Evolutionary conservation across 2,888 invertebrate species (phyloP).

Genomic region (Tiliacea citrago): DNA sequence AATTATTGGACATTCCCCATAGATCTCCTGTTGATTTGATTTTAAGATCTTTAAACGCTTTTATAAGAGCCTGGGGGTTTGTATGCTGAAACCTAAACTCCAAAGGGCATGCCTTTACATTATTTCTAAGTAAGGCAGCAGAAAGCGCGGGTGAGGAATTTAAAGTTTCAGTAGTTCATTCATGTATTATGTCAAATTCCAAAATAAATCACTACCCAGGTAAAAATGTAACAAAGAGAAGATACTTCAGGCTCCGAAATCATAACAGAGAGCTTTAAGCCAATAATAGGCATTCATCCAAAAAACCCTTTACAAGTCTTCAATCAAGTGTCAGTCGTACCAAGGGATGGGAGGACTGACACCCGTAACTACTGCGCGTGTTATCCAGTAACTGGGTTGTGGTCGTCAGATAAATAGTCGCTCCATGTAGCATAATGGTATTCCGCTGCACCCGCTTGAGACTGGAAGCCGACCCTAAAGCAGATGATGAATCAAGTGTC

Average conservation of each 20-base stretch:
- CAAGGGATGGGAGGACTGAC: no score
- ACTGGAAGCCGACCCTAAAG: not conserved
- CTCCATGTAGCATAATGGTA: not conserved
- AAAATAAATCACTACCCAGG: not conserved
- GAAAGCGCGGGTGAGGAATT: no score
- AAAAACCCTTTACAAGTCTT: not conserved
- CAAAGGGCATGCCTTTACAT: no score
- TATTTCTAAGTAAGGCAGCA: no score
- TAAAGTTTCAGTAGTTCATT: no score
- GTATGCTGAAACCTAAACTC: no score
- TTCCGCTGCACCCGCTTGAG: not conserved
- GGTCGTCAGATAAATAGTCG: not conserved
- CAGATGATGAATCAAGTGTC: not conserved
- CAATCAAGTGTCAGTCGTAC: not conserved
- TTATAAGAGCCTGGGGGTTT: no score
- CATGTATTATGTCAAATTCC: not conserved
- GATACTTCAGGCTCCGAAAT: not conserved
- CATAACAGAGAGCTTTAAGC: not conserved
- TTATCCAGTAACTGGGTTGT: not conserved
- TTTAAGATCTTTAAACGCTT: no score
- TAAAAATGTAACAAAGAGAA: not conserved
- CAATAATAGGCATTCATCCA: not conserved
- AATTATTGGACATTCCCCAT: no score
- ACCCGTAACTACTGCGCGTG: no score
- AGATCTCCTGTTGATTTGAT: no score